A percentile compares a stretch with the other conserved stretches of the same genome.
phyloP scores from a whole-genome alignment of 2,888 invertebrate species.

The Agrotis clavis region DNA sequence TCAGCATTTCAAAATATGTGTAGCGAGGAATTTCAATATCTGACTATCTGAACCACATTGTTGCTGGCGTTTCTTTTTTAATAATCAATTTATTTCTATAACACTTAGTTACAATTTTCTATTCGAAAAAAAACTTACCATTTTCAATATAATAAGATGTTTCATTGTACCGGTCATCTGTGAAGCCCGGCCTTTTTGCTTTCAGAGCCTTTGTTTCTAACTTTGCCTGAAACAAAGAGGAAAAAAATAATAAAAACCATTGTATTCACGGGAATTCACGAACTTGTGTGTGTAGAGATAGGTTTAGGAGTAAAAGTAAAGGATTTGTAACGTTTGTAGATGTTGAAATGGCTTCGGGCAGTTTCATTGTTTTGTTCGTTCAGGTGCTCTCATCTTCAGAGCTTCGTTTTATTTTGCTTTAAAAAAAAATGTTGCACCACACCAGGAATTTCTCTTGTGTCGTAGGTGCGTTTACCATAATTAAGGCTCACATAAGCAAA shows the following conservation, averaged over 20 bases:
- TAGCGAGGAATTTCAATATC: too few relatives aligned
- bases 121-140: slow-evolving; percentile 92
- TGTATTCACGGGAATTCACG: slow-evolving; percentile 52
- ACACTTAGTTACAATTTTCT: not conserved
- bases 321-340: slow-evolving; percentile 4
- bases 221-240: slow-evolving; percentile 94
- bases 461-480: too few relatives aligned
- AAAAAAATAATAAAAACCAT: slow-evolving; percentile 58
- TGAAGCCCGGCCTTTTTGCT: slow-evolving; percentile 97
- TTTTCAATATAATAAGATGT: slow-evolving; percentile 99
- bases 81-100: too few relatives aligned
- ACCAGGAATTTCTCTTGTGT: too few relatives aligned
- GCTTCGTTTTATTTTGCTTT: not conserved
- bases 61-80: too few relatives aligned
- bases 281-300: slow-evolving; percentile 57
- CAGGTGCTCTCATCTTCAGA: not conserved
- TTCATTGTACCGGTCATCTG: slow-evolving; percentile 98
- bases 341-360: not conserved
- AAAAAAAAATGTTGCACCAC: too few relatives aligned
- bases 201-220: slow-evolving; percentile 97
- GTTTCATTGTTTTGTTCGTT: not conserved
- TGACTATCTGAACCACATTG: too few relatives aligned
- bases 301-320: slow-evolving; percentile 28
- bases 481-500: too few relatives aligned
- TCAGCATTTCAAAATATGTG: too few relatives aligned